A percentile compares a stretch with the other conserved stretches of the same genome.
phyloP scores from a whole-genome alignment of 2,888 invertebrate genomes.

The Rhopalosiphum nymphaeae region DNA sequence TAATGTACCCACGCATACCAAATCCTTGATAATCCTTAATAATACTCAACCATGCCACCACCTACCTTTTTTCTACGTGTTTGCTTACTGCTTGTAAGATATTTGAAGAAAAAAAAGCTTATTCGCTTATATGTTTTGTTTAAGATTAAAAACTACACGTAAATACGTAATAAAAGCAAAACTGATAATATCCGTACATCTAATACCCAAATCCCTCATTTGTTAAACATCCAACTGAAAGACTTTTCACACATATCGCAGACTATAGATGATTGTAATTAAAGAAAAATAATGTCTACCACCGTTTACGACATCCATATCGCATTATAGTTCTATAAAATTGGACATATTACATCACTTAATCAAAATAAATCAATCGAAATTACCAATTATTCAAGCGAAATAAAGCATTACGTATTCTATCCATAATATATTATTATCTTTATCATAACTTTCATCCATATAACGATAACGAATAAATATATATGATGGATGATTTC shows the following conservation, averaged over 20 bases:
- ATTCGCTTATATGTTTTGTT: neutral
- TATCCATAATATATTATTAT: neutral
- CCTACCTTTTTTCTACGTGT: neutral
- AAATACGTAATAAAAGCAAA: neutral
- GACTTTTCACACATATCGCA: neutral
- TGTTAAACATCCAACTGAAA: neutral
- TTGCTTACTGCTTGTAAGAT: neutral
- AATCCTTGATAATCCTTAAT: slow-evolving; percentile 33
- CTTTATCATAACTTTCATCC: neutral
- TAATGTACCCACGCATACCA: neutral
- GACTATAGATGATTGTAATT: neutral
- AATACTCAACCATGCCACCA: neutral
- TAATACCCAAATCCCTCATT: neutral
- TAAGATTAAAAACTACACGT: slow-evolving; percentile 3
- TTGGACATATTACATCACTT: neutral
- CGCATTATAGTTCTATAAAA: neutral
- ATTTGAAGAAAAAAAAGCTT: neutral
- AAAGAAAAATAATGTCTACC: neutral
- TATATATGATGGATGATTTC: neutral
- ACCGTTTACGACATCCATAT: neutral
- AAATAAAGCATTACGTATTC: neutral
- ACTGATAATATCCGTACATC: neutral
- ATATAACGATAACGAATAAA: neutral
- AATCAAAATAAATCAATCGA: neutral
- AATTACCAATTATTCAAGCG: neutral